A percentile compares a stretch with the other conserved stretches of the same genome.
phyloP scores from a whole-genome alignment of 2,797 vertebrate genomes.

The Enteromius paludinosus region DNA sequence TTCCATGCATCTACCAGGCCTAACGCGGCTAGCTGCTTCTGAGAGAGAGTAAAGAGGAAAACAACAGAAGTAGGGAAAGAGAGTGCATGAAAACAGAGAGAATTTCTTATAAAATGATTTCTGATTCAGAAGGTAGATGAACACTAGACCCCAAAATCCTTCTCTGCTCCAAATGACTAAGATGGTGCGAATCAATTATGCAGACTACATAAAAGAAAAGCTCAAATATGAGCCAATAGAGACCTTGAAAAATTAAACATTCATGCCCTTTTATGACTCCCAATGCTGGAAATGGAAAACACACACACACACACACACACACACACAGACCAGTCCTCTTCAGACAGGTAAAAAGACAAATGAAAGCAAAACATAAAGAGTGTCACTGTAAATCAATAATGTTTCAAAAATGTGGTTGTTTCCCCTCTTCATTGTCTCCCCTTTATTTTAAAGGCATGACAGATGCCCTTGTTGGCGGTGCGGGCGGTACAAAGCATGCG shows the following conservation, averaged over 20 bases:
- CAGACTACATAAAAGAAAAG: slow-evolving; percentile 62
- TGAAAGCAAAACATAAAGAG: slow-evolving; percentile 55
- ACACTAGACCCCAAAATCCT: slow-evolving; percentile 15
- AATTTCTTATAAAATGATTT: slow-evolving; percentile 10
- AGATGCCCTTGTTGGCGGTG: slow-evolving; percentile 76
- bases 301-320: not conserved
- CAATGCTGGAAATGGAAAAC: slow-evolving; percentile 51
- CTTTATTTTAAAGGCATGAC: slow-evolving; percentile 65
- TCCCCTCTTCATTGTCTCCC: slow-evolving; percentile 64
- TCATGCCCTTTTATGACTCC: slow-evolving; percentile 62
- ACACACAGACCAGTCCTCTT: slow-evolving; percentile 29
- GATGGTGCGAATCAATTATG: slow-evolving; percentile 70
- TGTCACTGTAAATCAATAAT: slow-evolving; percentile 58
- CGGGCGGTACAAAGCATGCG: slow-evolving; percentile 75
- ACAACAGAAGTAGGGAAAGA: not conserved
- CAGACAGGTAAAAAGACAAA: slow-evolving; percentile 56
- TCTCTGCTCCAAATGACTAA: slow-evolving; percentile 29
- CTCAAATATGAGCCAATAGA: slow-evolving; percentile 47
- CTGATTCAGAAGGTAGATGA: slow-evolving; percentile 16
- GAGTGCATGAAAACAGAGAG: slow-evolving; percentile 3
- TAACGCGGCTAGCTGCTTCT: slow-evolving; percentile 71
- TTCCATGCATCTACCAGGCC: slow-evolving; percentile 73
- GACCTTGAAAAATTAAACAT: slow-evolving; percentile 52
- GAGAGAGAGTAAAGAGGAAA: not conserved
- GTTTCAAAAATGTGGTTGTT: slow-evolving; percentile 50